Percentiles rank a stretch among this genome's conserved stretches.
Evolutionary conservation across 1,140 invertebrate genomes (phyloP).

Genomic region (Listronotus bonariensis): DNA sequence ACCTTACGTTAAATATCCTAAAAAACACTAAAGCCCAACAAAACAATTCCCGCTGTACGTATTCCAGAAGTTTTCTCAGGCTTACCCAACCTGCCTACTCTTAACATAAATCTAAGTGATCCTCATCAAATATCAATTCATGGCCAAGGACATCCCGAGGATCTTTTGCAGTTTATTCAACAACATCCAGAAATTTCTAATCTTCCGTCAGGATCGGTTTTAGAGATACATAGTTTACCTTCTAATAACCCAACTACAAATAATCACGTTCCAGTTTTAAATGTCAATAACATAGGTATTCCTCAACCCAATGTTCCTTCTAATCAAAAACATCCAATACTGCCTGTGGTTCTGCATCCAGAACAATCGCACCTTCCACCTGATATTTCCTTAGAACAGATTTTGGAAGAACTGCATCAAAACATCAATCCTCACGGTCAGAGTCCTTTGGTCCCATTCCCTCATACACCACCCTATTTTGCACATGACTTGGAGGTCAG

Average conservation of each 20-base stretch:
- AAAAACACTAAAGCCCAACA: not conserved
- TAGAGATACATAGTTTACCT: slow-evolving; percentile 51
- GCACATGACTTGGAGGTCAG: not conserved
- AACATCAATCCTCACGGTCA: slow-evolving; percentile 35
- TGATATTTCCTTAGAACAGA: slow-evolving; percentile 48
- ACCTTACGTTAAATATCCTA: not conserved
- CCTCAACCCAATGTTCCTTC: slow-evolving; percentile 11
- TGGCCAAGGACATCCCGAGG: slow-evolving; percentile 46
- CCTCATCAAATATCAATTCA: slow-evolving; percentile 35
- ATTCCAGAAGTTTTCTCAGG: too few relatives aligned
- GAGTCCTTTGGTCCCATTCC: slow-evolving; percentile 21
- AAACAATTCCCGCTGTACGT: not conserved
- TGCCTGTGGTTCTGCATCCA: slow-evolving; percentile 13
- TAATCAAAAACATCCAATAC: slow-evolving; percentile 5
- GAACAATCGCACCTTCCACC: slow-evolving; percentile 25
- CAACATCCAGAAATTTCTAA: slow-evolving; percentile 52
- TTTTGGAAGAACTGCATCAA: slow-evolving; percentile 51
- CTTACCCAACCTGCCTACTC: not conserved
- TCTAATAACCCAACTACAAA: not conserved
- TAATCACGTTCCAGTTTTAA: not conserved
- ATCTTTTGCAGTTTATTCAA: slow-evolving; percentile 51
- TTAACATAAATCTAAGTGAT: slow-evolving; percentile 8
- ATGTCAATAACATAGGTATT: slow-evolving; percentile 17
- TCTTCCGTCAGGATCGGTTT: slow-evolving; percentile 52
- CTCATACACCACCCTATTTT: slow-evolving; percentile 8